Evolutionary conservation across 2,888 invertebrate species (phyloP), one percentile per base, ranked within the genome.

Genomic region (Rhagophthalmus giganteus): DNA sequence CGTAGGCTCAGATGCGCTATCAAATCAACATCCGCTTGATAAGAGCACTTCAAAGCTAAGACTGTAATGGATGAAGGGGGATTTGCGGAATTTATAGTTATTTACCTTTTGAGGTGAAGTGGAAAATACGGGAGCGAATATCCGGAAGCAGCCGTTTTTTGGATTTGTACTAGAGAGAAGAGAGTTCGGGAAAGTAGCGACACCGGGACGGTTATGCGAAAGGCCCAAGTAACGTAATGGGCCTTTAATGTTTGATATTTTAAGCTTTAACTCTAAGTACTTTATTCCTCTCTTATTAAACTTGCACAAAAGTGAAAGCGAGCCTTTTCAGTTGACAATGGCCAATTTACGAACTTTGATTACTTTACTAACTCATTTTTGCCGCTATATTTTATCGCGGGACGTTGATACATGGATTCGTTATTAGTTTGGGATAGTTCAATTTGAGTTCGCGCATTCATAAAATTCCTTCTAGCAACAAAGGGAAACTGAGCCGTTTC

Each of bases 281-380:
- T 32, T 42, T 44, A 42, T 47, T 37, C 38, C 35, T 31, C 39
- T 48, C 38, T 42, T 38, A 54, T 54, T 54, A 49, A 49, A 54
- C 42, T 54, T 54, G 31, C 27, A 39, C 31, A 39, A 46, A 44
- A 49, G 45, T 48, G 16, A 30, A 52, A 42, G 42, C 39, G 10
- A 30, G 46, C 30, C 40, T 35, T 47, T 55, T 41, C 33, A 51
- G 41, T 65, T 60, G 62, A 70, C 69, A 70, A 69, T 70, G 67
- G 68, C 64, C 70, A 69, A 69, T 70, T 68, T 70, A 65, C 60
- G 53, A 71, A 70, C 67, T 72, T 72, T 72, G 71, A 72, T 72
- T 71, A 68, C 69, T 69, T 69, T 66, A 52, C 55, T 53, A 45
- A 57, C 55, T 57, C 47, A 52, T 56, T 55, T 59, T 49, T 44